A percentile compares a stretch with the other conserved stretches of the same genome.
These are phyloP conservation scores for Oryzias sinensis DNA, from an alignment of 2,797 vertebrate species.

Conservation along the genomic window DNA sequence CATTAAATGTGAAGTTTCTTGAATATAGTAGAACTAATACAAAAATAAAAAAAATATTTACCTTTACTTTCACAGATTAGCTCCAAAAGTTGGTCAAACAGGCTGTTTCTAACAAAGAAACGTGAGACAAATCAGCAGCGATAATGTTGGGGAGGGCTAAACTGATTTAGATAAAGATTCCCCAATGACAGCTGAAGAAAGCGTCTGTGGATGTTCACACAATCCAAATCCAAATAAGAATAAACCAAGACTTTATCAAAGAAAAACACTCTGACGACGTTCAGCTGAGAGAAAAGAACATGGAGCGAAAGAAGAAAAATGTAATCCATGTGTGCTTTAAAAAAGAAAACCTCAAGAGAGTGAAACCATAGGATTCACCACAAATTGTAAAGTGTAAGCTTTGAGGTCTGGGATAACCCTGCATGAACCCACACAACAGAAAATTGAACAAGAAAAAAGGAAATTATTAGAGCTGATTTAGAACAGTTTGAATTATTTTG, in stretches of 20 bases:
- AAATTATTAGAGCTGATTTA: too few species aligned
- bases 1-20: too few species aligned
- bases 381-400: conserved; percentile 1
- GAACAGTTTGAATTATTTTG: not conserved
- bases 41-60: not conserved
- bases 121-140: not conserved
- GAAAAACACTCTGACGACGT: not conserved
- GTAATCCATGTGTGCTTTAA: not conserved
- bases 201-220: not conserved
- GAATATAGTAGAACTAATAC: too few species aligned
- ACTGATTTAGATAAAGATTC: not conserved
- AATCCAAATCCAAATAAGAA: not conserved
- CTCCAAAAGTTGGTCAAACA: not conserved
- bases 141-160: not conserved
- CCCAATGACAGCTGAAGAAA: not conserved
- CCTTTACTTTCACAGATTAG: not conserved
- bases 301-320: not conserved
- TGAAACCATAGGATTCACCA: not conserved
- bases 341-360: conserved; percentile 1
- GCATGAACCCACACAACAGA: too few species aligned
- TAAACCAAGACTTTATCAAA: not conserved
- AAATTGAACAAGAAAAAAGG: too few species aligned
- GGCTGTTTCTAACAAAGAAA: too few species aligned
- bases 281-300: not conserved
- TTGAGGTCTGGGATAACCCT: not conserved